These are phyloP conservation scores for Trichonephila clavata DNA, from an alignment of 1,140 invertebrate species.

Conservation along the genomic window DNA sequence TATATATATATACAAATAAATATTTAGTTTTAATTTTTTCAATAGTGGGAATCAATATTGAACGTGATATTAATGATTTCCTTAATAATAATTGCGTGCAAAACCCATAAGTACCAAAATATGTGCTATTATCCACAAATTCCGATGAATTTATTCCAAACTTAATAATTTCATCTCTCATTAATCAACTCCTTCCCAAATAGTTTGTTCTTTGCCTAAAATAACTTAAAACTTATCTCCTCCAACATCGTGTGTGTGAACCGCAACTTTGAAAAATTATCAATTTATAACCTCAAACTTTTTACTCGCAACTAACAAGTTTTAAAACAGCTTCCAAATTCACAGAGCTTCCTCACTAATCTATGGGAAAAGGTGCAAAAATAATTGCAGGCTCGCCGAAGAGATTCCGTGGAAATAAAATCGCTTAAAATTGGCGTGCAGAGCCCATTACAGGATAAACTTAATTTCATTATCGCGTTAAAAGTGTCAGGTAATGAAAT, in stretches of 20 bases:
- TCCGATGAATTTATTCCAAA: too few species aligned
- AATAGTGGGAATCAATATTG: too few species aligned
- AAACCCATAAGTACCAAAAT: too few species aligned
- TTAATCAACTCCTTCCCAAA: too few species aligned
- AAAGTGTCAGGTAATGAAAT: constrained; percentile 70
- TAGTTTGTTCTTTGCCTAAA: too few species aligned
- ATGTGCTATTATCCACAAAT: too few species aligned
- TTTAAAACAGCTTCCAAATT: not conserved
- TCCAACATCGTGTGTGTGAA: not conserved
- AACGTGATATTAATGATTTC: too few species aligned
- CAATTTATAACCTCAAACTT: not conserved
- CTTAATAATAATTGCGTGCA: too few species aligned
- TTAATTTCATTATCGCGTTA: constrained; percentile 60
- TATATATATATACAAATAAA: too few species aligned
- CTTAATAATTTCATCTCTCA: too few species aligned
- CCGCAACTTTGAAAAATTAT: not conserved
- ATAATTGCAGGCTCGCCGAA: not conserved
- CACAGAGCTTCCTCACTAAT: not conserved
- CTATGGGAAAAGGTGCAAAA: not conserved
- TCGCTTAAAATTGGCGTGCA: constrained; percentile 25
- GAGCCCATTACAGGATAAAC: constrained; percentile 12
- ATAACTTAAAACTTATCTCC: too few species aligned
- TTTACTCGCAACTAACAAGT: not conserved
- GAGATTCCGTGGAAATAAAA: constrained; percentile 44
- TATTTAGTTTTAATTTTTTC: too few species aligned